phyloP scores from a whole-genome alignment of 2,113 vertebrate genomes.

The Meles meles region DNA sequence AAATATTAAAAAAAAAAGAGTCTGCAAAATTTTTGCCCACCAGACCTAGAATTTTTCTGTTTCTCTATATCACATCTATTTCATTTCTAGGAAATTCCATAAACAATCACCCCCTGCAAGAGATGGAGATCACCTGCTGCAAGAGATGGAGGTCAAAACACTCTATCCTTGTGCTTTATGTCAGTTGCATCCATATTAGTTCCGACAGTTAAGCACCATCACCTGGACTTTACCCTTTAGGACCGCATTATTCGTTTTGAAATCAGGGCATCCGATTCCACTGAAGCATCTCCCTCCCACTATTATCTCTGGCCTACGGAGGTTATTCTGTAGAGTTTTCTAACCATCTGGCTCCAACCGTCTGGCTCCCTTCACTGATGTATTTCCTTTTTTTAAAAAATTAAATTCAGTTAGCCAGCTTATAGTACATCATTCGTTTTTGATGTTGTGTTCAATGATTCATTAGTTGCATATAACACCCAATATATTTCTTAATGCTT shows the following conservation, averaged over 20 bases:
- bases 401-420: neutral
- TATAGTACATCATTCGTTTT: neutral
- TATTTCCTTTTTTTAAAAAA: constrained; percentile 4
- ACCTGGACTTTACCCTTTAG: neutral
- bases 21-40: neutral
- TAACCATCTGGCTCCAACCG: neutral
- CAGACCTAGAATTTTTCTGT: constrained; percentile 1
- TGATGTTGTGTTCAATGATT: neutral
- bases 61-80: neutral
- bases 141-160: neutral
- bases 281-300: neutral
- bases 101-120: neutral
- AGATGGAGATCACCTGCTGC: neutral
- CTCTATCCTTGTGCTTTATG: neutral
- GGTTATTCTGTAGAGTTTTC: neutral
- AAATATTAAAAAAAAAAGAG: too few species aligned
- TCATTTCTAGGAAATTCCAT: neutral
- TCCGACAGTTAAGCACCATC: neutral
- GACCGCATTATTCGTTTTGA: neutral
- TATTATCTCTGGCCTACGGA: neutral
- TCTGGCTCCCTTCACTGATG: neutral
- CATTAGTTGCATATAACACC: neutral
- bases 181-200: constrained; percentile 21
- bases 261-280: neutral
- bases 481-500: neutral